Evolutionary conservation across 2,888 invertebrate species (phyloP), one percentile per base, ranked within the genome.

Genomic region (Agelastica alni): DNA sequence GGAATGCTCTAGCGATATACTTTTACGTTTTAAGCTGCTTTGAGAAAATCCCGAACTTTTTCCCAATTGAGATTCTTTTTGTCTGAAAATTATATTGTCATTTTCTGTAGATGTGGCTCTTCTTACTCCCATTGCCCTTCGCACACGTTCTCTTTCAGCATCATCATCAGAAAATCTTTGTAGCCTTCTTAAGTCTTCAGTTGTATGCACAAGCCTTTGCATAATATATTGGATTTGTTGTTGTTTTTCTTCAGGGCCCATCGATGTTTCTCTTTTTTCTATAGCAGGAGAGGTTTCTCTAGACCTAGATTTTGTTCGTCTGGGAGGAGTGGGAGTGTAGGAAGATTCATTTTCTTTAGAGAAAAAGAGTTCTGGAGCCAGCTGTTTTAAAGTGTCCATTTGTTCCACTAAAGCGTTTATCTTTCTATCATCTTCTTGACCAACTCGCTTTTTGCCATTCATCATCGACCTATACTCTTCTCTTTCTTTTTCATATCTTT

Each of bases 401-500:
- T 90, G 88, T 71, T 91, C 88, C 53, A 92, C 75, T 28, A 92
- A 77, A 46, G 83, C 83, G 16, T 86, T 86, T 51, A 91, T 83
- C 68, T 87, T 88, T 56, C 85, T 81, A 56, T 90, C 86, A 60
- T 91, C 90, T 66, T 86, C 87, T 75, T 85, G 80, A 59, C 81
- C 81, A 16, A 76, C 65, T 59, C 78, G 75, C 59, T 78, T 78
- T 62, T 77, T 79, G 53, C 79, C 80, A 47, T 77, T 71, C 43
- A 81, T 77, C 36, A 78, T 68, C 45, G 77, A 75, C 53, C 78
- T 77, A 47, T 80, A 72, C 46, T 81, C 80, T 61, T 89, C 89
- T 49, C 91, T 81, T 69, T 93, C 93, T 62, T 86, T 85, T 67
- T 93, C 93, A 70, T 89, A 85, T 1, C 91, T 82, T 70, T 94